A percentile compares a stretch with the other conserved stretches of the same genome.
Evolutionary conservation across 2,888 invertebrate genomes (phyloP).

Genomic region (Lypha dubia): DNA sequence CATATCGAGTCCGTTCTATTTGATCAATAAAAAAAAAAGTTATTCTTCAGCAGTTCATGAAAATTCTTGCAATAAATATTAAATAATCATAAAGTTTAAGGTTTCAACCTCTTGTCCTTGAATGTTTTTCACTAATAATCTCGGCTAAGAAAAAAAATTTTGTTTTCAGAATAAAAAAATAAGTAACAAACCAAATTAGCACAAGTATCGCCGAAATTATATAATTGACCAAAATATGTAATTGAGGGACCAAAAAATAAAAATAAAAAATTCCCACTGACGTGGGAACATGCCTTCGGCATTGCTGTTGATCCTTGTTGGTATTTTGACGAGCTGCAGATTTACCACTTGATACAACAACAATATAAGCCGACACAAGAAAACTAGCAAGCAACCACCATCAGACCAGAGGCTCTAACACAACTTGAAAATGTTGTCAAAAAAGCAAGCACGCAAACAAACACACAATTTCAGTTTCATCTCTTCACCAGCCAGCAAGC

Average conservation of each 20-base stretch:
- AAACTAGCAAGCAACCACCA: too few relatives aligned
- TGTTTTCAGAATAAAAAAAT: too few relatives aligned
- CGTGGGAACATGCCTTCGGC: neutral
- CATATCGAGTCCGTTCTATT: too few relatives aligned
- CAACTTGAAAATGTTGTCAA: slow-evolving; percentile 40
- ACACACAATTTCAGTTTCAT: neutral
- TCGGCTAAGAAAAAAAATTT: too few relatives aligned
- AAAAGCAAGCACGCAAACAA: neutral
- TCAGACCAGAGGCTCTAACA: slow-evolving; percentile 4
- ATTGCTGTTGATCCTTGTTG: slow-evolving; percentile 39
- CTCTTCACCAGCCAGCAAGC: neutral
- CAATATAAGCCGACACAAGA: slow-evolving; percentile 12
- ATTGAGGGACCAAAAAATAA: too few relatives aligned
- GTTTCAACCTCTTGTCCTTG: too few relatives aligned
- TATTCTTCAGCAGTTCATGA: too few relatives aligned
- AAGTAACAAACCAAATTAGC: neutral
- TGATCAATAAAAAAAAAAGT: too few relatives aligned
- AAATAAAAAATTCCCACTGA: neutral
- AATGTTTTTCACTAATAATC: too few relatives aligned
- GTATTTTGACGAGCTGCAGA: slow-evolving; percentile 49
- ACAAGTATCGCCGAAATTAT: neutral
- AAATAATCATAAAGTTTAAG: too few relatives aligned
- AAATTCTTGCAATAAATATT: too few relatives aligned
- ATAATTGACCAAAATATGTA: neutral
- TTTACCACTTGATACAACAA: slow-evolving; percentile 57